phyloP scores from a whole-genome alignment of 2,113 vertebrate species.

The Mus musculus region GRCm39 chr9:54384001-54384500 shows the following conservation, averaged over 20 bases:
- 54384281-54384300: neutral
- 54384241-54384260: neutral
- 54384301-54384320: neutral
- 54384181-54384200: neutral
- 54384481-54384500: neutral
- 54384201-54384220: neutral
- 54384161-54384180: neutral
- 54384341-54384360: neutral
- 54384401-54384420: neutral
- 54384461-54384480: neutral
- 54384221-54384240: neutral
- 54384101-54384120: neutral
- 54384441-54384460: conserved; percentile 5
- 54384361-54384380: neutral
- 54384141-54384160: neutral
- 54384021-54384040: neutral
- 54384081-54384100: neutral
- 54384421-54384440: neutral
- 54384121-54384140: neutral
- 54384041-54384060: neutral
- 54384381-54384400: neutral
- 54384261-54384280: neutral
- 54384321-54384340: neutral
- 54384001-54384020: neutral
- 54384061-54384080: neutral